Evolutionary conservation across 2,797 vertebrate species (phyloP).

Genomic region (Sphaeramia orbicularis): DNA sequence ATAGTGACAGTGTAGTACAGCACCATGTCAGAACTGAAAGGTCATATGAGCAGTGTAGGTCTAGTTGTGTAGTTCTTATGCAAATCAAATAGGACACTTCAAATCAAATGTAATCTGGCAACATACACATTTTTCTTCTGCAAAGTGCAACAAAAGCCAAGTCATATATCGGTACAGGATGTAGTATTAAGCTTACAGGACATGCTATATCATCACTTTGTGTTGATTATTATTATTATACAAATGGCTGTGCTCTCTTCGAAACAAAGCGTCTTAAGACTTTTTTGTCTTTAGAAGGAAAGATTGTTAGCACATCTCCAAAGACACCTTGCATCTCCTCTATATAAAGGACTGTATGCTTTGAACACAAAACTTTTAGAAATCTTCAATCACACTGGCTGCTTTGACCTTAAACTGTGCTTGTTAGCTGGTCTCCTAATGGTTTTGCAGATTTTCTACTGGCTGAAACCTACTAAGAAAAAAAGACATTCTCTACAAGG

Average conservation of each 20-base stretch:
- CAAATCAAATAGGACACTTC: constrained; percentile 24
- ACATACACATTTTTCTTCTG: not conserved
- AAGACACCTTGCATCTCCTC: constrained; percentile 15
- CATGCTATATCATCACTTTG: constrained; percentile 22
- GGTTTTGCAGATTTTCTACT: constrained; percentile 40
- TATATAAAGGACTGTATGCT: constrained; percentile 34
- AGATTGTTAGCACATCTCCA: constrained; percentile 17
- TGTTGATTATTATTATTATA: constrained; percentile 2
- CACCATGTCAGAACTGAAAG: constrained; percentile 48
- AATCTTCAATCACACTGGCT: constrained; percentile 41
- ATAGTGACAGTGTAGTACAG: constrained; percentile 53
- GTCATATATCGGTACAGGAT: constrained; percentile 2
- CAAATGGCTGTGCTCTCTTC: not conserved
- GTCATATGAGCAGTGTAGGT: constrained; percentile 56
- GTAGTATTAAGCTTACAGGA: constrained; percentile 12
- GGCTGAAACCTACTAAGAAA: constrained; percentile 18
- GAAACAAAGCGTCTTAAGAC: not conserved
- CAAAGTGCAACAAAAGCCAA: constrained; percentile 15
- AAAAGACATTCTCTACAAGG: constrained; percentile 13
- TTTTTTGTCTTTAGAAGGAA: constrained; percentile 13
- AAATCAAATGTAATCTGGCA: not conserved
- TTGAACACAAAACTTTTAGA: constrained; percentile 36
- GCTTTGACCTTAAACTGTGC: constrained; percentile 42
- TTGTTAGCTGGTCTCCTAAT: constrained; percentile 35
- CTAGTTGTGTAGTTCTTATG: constrained; percentile 17